Evolutionary conservation across 2,113 vertebrate genomes (phyloP).

Genomic region (Sterna hirundo): DNA sequence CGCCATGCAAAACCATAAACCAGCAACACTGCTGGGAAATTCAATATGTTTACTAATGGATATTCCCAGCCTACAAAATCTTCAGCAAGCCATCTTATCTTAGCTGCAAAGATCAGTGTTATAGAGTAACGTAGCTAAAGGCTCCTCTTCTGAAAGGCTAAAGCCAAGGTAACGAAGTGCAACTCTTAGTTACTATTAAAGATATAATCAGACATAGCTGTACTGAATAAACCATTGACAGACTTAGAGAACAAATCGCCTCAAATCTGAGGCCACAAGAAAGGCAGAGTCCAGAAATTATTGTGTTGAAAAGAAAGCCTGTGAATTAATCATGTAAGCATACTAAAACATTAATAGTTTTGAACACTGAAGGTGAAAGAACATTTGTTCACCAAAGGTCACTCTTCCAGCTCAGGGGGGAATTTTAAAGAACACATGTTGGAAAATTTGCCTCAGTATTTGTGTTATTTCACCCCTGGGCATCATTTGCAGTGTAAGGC

Average conservation of each 20-base stretch:
- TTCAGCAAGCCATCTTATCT: neutral
- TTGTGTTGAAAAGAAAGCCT: conserved; percentile 41
- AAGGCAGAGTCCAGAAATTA: conserved; percentile 29
- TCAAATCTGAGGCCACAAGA: conserved; percentile 30
- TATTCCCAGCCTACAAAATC: neutral
- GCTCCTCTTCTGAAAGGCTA: neutral
- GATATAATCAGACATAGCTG: neutral
- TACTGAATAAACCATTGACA: conserved; percentile 5
- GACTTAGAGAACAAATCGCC: conserved; percentile 35
- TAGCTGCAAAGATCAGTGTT: neutral
- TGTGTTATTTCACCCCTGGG: conserved; percentile 65
- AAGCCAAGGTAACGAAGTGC: neutral
- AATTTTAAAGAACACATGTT: conserved; percentile 52
- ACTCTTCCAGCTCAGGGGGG: conserved; percentile 9
- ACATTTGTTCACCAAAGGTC: conserved; percentile 73
- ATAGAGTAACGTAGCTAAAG: neutral
- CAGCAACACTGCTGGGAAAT: neutral
- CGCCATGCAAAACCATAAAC: neutral
- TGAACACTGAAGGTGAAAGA: conserved; percentile 69
- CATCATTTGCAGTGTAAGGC: conserved; percentile 33
- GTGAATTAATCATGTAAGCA: conserved; percentile 52
- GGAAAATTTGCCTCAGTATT: conserved; percentile 57
- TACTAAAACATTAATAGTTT: conserved; percentile 65
- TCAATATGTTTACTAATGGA: neutral
- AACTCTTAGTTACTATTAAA: neutral